Conservation (phyloP, 2,797 vertebrate species). For the Enteromius unitaeniatus region DNA sequence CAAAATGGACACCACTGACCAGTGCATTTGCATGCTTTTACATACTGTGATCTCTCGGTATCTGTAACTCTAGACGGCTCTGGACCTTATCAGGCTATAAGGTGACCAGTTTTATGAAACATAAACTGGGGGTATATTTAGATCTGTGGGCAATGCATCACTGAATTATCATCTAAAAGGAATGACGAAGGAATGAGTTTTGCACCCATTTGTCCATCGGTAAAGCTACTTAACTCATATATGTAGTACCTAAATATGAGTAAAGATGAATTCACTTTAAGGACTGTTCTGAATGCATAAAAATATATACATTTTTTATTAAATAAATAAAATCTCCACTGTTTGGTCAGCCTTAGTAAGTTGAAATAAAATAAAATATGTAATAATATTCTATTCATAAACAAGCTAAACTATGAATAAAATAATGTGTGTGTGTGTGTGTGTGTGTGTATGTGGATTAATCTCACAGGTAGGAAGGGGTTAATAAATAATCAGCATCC, state of each 20-base stretch:
- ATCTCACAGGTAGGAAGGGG: background rate
- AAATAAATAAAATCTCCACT: background rate
- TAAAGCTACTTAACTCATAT: background rate
- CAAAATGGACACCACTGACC: constrained; percentile 52
- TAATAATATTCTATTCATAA: background rate
- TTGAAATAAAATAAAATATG: background rate
- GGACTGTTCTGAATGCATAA: background rate
- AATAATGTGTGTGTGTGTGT: background rate
- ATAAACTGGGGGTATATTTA: background rate
- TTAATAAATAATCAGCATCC: constrained; percentile 34
- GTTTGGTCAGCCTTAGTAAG: background rate
- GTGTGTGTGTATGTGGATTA: background rate
- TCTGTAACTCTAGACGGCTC: background rate
- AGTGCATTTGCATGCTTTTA: background rate
- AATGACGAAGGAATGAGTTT: background rate
- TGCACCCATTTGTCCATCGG: background rate
- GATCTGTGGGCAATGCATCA: background rate
- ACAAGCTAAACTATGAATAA: background rate
- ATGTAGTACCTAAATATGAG: background rate
- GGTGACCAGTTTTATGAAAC: background rate
- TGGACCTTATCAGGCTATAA: background rate
- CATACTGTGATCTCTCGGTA: background rate
- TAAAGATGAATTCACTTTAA: background rate
- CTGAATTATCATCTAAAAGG: background rate
- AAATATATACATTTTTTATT: background rate